A percentile compares a stretch with the other conserved stretches of the same genome.
These are phyloP conservation scores for Syrrhaptes paradoxus DNA, from an alignment of 2,113 vertebrate genomes.

Conservation along the genomic window DNA sequence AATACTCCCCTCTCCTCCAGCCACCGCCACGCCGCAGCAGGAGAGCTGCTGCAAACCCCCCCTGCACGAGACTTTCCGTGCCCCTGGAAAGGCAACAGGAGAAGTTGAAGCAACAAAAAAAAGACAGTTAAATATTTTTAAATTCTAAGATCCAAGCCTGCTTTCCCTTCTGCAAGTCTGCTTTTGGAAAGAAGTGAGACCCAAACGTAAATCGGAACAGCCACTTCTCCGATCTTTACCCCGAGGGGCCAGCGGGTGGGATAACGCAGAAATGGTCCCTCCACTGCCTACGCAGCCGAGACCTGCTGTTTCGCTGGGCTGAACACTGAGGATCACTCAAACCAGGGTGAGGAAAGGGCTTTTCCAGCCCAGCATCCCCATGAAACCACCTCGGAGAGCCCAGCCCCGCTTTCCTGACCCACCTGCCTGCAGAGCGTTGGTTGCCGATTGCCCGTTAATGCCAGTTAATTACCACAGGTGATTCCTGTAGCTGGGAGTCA, in stretches of 20 bases:
- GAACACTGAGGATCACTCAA: not conserved
- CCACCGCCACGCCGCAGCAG: not conserved
- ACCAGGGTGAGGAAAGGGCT: not conserved
- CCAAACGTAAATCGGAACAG: not conserved
- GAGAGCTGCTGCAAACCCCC: not conserved
- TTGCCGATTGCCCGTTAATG: not conserved
- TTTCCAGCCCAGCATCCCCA: not conserved
- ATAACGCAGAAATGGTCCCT: not conserved
- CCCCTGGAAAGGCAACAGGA: not conserved
- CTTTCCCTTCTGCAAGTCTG: not conserved
- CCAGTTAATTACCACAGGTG: not conserved
- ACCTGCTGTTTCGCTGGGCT: not conserved
- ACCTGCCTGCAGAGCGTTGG: not conserved
- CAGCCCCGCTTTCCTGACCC: not conserved
- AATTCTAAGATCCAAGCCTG: not conserved
- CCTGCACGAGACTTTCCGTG: fast-evolving
- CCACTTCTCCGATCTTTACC: not conserved
- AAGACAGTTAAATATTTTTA: not conserved
- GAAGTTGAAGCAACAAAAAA: not conserved
- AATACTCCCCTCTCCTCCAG: not conserved
- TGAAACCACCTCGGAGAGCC: not conserved
- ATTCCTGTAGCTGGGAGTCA: too few species aligned
- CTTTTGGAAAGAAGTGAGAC: not conserved
- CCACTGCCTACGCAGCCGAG: not conserved
- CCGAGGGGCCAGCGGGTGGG: not conserved